Base-by-base conservation (phyloP, 1,140 invertebrate species). In the Cyrtorhinus lividipennis region DNA sequence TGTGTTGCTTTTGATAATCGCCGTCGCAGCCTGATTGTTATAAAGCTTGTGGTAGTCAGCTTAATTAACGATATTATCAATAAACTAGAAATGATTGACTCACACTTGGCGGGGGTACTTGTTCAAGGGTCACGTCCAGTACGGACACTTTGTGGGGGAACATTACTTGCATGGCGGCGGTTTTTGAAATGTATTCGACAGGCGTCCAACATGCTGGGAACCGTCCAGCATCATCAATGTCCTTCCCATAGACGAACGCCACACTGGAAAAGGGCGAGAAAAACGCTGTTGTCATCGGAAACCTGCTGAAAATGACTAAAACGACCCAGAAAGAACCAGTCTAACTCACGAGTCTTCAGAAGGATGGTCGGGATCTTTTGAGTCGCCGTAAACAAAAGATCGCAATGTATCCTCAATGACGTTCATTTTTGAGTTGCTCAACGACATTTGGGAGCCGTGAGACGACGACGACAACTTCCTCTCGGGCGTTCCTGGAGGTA, bases 161-260 rank as follows among this genome's bases (percentile, higher is more conserved):
- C 3, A 67, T 24, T 22, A 65, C 56, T 46, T 67, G 62, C 1
- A 67, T 18, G 18, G 68, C 67, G 12, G 63, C 57, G 10, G 66
- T 65, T 64, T 69, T 69, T 5, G 65, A 65, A 13, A 65, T 44
- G 30, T 67, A 59, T 22, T 62, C 64, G 0, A 65, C 5, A 18
- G 68, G 68, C n/a, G 68, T 69, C 68, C 68, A 69, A 2, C 67
- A 26, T 22, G 65, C 62, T 13, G 67, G 66, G 10, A 62, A 27
- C 18, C 30, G 25, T 20, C 22, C 64, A 18, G 59, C 62, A 15
- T 62, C 53, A 15, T 45, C 57, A 46, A 1, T 48, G 46, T 64
- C 38, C 23, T 44, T 24, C 15, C 24, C 8, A 20, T 44, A 66
- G 5, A 48, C 53, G 13, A 44, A 23, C 20, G 57, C 61, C 24